These are phyloP conservation scores for Atlantisia rogersi DNA, from an alignment of 2,113 vertebrate genomes.

Conservation along the genomic window DNA sequence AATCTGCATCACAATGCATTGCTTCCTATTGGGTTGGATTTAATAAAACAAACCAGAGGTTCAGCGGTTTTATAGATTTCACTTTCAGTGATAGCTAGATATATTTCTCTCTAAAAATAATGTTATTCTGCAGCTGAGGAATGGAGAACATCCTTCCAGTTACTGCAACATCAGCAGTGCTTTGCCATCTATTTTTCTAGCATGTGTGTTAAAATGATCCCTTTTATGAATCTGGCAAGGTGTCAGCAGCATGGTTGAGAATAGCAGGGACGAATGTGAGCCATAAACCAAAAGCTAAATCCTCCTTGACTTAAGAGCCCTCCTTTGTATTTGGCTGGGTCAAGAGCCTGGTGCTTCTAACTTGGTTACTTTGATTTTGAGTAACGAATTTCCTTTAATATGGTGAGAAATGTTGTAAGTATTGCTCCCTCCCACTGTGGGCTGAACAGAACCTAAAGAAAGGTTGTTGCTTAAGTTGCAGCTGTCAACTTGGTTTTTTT, in stretches of 20 bases:
- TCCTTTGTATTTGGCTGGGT: neutral
- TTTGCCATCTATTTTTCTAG: slow-evolving; percentile 19
- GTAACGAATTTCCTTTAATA: neutral
- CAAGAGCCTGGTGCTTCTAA: neutral
- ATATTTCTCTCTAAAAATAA: slow-evolving; percentile 47
- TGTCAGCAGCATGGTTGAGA: neutral
- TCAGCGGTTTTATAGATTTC: slow-evolving; percentile 17
- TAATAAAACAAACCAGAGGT: slow-evolving; percentile 40
- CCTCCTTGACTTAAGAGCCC: neutral
- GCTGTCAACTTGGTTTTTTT: neutral
- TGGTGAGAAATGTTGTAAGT: neutral
- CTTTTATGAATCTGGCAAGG: neutral
- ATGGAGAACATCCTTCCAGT: neutral
- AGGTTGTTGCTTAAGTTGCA: neutral
- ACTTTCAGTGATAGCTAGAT: neutral
- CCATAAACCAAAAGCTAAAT: neutral
- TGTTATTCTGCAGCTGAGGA: slow-evolving; percentile 5
- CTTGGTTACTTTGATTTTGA: neutral
- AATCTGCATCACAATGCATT: slow-evolving; percentile 42
- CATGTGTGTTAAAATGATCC: neutral
- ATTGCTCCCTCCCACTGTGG: fast-evolving
- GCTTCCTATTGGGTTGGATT: slow-evolving; percentile 19
- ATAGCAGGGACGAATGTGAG: neutral
- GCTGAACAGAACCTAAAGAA: neutral
- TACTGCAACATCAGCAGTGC: slow-evolving; percentile 24